phyloP scores from a whole-genome alignment of 2,113 vertebrate genomes.

The Natator depressus region DNA sequence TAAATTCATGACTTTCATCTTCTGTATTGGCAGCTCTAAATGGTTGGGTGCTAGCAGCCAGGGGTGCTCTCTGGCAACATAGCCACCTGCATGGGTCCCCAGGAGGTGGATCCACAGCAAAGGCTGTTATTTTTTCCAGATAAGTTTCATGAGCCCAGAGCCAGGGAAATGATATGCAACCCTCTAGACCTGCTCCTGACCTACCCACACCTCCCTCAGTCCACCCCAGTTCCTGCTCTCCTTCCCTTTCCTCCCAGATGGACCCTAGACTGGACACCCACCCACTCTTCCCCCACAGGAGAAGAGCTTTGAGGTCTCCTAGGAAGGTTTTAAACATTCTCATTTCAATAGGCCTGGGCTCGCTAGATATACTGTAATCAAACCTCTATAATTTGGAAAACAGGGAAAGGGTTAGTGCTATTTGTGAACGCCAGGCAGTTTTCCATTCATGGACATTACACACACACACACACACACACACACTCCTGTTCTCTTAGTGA shows the following conservation, averaged over 20 bases:
- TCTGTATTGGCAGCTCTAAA: too few species aligned
- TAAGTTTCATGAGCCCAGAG: neutral
- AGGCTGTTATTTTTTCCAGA: neutral
- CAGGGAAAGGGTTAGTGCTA: neutral
- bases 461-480: too few species aligned
- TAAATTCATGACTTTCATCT: too few species aligned
- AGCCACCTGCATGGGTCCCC: neutral
- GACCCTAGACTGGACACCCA: neutral
- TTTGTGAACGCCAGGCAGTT: neutral
- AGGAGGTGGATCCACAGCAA: neutral
- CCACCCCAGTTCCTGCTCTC: accelerated
- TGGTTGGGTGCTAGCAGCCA: neutral
- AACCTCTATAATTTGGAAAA: neutral
- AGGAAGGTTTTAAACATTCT: neutral
- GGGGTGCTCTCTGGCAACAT: neutral
- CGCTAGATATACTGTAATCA: neutral
- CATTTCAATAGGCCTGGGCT: neutral
- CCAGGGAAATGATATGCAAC: neutral
- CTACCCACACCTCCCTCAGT: neutral
- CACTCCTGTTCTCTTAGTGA: neutral
- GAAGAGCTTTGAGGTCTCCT: neutral
- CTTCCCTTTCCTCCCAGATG: accelerated
- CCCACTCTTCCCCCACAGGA: neutral
- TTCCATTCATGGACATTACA: neutral
- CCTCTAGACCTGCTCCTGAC: neutral